These are phyloP conservation scores for Rapana venosa DNA, from an alignment of 2,888 invertebrate genomes.

Conservation along the genomic window DNA sequence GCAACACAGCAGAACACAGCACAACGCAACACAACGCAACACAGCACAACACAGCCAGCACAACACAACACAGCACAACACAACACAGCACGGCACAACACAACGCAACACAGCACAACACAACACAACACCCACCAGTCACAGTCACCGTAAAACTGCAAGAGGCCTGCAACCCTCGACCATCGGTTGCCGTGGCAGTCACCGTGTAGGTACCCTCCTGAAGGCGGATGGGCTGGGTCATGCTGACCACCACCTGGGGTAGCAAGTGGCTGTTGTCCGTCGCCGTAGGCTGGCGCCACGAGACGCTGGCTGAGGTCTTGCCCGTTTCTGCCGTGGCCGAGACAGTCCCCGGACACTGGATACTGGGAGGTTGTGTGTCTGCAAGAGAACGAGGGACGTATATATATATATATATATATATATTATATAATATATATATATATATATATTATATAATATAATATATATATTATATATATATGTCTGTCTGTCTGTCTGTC, in stretches of 20 bases:
- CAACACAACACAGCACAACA: not conserved
- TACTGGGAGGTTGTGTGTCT: slow-evolving; percentile 59
- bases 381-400: not conserved
- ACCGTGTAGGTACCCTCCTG: slow-evolving; percentile 58
- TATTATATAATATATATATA: not conserved
- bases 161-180: slow-evolving; percentile 50
- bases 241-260: slow-evolving; percentile 55
- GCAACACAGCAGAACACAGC: too few relatives aligned
- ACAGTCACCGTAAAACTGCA: slow-evolving; percentile 62
- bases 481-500: too few relatives aligned
- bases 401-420: not conserved
- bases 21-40: not conserved
- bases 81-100: too few relatives aligned
- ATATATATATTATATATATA: too few relatives aligned
- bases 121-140: slow-evolving; percentile 52
- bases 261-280: slow-evolving; percentile 62
- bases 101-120: not conserved
- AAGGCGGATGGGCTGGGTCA: slow-evolving; percentile 58
- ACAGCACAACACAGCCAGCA: too few relatives aligned
- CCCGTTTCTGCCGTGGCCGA: slow-evolving; percentile 53
- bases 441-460: not conserved
- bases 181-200: slow-evolving; percentile 58
- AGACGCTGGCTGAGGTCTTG: slow-evolving; percentile 55
- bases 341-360: slow-evolving; percentile 57
- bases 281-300: slow-evolving; percentile 56